Evolutionary conservation across 1,140 invertebrate genomes (phyloP).

Genomic region (Phymorhynchus buccinoides): DNA sequence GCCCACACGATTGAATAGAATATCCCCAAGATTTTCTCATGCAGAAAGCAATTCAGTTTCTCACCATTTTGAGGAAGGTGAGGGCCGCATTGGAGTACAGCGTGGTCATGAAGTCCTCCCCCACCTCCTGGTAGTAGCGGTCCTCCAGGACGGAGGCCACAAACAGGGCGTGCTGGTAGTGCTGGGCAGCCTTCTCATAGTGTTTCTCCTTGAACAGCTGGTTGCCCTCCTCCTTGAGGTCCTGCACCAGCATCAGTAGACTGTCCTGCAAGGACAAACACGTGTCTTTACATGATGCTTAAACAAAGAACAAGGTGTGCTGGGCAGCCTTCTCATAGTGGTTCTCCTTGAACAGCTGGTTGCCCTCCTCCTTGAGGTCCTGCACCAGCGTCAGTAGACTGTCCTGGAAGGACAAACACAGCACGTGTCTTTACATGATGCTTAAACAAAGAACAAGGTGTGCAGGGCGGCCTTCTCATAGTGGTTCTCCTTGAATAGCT

Average conservation of each 20-base stretch:
- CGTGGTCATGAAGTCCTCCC: conserved; percentile 57
- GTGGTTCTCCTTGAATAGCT: conserved; percentile 55
- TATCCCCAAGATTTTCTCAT: no score
- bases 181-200: conserved; percentile 54
- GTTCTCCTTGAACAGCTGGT: conserved; percentile 57
- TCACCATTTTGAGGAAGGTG: conserved; percentile 60
- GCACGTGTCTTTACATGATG: no score
- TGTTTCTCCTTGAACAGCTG: conserved; percentile 56
- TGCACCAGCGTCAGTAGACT: conserved; percentile 55
- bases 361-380: conserved; percentile 66
- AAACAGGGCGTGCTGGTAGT: conserved; percentile 60
- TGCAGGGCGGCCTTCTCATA: conserved; percentile 55
- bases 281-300: no score
- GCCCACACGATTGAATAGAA: no score
- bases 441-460: no score
- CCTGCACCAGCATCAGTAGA: conserved; percentile 57
- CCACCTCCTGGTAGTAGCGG: conserved; percentile 57
- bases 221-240: conserved; percentile 66
- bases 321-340: conserved; percentile 55
- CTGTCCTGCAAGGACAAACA: no score
- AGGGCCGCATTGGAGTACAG: conserved; percentile 61
- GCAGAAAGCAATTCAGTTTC: no score
- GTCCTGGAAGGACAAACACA: no score
- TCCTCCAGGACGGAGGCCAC: conserved; percentile 54
- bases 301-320: no score